These are phyloP conservation scores for Scomber colias DNA, from an alignment of 2,113 vertebrate species.

Conservation along the genomic window DNA sequence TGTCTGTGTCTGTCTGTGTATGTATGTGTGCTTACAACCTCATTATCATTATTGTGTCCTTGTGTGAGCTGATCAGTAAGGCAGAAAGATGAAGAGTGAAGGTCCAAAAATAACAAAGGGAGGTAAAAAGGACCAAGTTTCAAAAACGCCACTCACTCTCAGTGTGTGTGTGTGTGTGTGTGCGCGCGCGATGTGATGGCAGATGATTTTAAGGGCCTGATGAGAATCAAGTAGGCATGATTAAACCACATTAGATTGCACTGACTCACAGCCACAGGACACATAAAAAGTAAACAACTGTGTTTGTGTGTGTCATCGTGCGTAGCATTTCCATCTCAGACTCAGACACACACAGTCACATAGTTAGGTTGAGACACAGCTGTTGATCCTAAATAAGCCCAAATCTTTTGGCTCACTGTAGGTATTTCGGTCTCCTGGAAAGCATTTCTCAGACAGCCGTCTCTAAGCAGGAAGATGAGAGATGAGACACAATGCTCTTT, in stretches of 20 bases:
- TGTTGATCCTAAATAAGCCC: slow-evolving; percentile 53
- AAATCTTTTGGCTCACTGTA: slow-evolving; percentile 51
- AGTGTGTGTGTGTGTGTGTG: slow-evolving; percentile 4
- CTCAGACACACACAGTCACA: background rate
- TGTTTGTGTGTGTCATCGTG: slow-evolving; percentile 19
- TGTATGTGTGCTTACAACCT: slow-evolving; percentile 19
- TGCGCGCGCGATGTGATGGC: slow-evolving; percentile 33
- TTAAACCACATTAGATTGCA: slow-evolving; percentile 38
- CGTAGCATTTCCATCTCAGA: slow-evolving; percentile 38
- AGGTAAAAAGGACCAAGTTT: slow-evolving; percentile 19
- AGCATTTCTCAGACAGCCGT: slow-evolving; percentile 25
- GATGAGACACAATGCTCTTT: slow-evolving; percentile 20
- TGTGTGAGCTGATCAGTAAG: slow-evolving; percentile 36
- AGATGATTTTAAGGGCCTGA: slow-evolving; percentile 39
- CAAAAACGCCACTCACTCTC: background rate
- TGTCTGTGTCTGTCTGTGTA: slow-evolving; percentile 25
- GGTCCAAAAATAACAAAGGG: slow-evolving; percentile 40
- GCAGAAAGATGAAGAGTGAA: slow-evolving; percentile 18
- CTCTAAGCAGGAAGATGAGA: slow-evolving; percentile 22
- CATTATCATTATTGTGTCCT: slow-evolving; percentile 36
- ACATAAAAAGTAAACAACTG: slow-evolving; percentile 33
- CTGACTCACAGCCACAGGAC: slow-evolving; percentile 32
- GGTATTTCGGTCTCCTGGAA: slow-evolving; percentile 53
- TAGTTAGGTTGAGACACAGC: slow-evolving; percentile 32
- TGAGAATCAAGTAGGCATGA: slow-evolving; percentile 42